Percentiles rank a stretch among this genome's conserved stretches.
Evolutionary conservation across 53 echinoderm and acorn worm species (phyloP).

Genomic region (Holothuria leucospilota): DNA sequence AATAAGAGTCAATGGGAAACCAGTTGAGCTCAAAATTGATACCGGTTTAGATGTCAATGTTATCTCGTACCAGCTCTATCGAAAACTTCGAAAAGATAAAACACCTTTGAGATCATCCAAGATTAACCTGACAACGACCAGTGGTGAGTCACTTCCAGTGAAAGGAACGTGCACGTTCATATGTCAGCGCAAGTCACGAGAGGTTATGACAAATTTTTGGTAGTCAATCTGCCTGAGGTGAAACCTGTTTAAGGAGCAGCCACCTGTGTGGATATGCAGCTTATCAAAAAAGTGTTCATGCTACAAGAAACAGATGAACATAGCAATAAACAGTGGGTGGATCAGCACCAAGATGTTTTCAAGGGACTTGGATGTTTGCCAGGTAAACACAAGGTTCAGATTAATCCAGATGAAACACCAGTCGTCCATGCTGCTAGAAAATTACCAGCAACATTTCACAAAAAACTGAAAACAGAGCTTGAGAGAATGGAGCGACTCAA

Average conservation of each 20-base stretch:
- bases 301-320: too few species aligned
- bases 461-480: conserved; percentile 47
- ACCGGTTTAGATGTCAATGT: neutral
- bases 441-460: conserved; percentile 44
- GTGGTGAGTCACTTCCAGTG: neutral
- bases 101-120: neutral
- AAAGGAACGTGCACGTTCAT: neutral
- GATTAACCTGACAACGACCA: neutral
- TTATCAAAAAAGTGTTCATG: neutral
- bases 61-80: neutral
- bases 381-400: too few species aligned
- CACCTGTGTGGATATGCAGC: neutral
- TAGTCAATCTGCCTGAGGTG: neutral
- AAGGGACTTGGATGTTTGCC: conserved; percentile 45
- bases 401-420: conserved; percentile 51
- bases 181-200: neutral
- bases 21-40: neutral
- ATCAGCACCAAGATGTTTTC: neutral
- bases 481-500: conserved; percentile 22
- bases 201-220: neutral
- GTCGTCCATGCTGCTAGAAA: conserved; percentile 53
- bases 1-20: neutral
- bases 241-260: neutral
- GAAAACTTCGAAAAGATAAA: neutral
- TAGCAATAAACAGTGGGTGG: neutral